phyloP scores from a whole-genome alignment of 2,888 invertebrate species.

The Poecilobothrus nobilitatus region DNA sequence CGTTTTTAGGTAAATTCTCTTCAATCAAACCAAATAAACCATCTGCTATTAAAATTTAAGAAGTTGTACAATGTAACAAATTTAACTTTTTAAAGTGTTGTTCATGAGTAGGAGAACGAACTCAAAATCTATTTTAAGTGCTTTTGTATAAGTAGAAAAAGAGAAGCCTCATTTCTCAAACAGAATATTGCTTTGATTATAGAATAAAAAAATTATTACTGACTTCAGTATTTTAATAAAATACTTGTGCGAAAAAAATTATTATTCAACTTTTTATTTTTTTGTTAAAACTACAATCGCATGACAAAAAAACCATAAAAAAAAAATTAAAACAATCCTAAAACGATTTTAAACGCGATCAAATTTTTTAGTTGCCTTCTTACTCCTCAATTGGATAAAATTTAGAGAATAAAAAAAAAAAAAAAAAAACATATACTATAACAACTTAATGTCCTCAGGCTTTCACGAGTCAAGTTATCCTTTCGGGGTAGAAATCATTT shows the following conservation, averaged over 20 bases:
- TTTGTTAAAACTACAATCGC: neutral
- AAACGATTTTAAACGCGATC: neutral
- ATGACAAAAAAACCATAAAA: neutral
- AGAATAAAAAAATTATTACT: no score
- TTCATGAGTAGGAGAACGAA: no score
- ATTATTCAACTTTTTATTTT: neutral
- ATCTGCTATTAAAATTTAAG: no score
- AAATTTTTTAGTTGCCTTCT: neutral
- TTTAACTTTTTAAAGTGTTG: no score
- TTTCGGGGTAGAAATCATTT: neutral
- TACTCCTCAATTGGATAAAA: neutral
- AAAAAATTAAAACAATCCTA: neutral
- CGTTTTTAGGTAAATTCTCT: no score
- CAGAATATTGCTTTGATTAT: no score
- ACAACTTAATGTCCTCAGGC: neutral
- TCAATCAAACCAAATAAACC: no score
- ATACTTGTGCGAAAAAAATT: neutral
- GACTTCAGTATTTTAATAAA: neutral
- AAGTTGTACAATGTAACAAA: no score
- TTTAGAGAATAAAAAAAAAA: neutral
- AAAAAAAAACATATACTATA: neutral
- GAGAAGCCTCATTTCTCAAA: no score
- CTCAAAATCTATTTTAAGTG: no score
- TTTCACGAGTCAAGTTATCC: conserved; percentile 6
- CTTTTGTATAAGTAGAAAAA: no score